phyloP scores from a whole-genome alignment of 1,140 invertebrate species.

The Drosophila ironensis region DNA sequence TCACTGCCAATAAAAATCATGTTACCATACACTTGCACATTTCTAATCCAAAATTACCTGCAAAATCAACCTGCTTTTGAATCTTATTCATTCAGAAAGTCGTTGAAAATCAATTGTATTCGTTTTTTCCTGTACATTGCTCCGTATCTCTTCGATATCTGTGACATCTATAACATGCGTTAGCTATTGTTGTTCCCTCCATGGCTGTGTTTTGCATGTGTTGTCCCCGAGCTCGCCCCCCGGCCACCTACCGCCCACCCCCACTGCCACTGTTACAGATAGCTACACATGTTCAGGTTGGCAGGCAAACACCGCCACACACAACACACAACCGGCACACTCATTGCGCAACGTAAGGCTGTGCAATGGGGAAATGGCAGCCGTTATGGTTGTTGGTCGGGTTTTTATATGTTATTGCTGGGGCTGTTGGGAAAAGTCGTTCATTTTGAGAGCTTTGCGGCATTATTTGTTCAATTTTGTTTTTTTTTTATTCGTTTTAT shows the following conservation, averaged over 20 bases:
- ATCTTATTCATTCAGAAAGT: too few species aligned
- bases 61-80: too few species aligned
- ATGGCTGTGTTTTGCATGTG: conserved; percentile 70
- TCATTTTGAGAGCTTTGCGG: conserved; percentile 54
- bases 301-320: conserved; percentile 40
- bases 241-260: not conserved
- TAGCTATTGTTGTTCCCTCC: conserved; percentile 36
- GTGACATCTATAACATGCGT: conserved; percentile 56
- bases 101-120: too few species aligned
- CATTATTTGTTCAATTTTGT: conserved; percentile 23
- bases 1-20: too few species aligned
- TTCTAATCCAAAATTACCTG: too few species aligned
- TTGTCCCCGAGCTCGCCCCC: conserved; percentile 13
- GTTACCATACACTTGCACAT: too few species aligned
- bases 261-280: conserved; percentile 40
- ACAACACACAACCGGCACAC: conserved; percentile 17
- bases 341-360: conserved; percentile 66
- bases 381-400: conserved; percentile 42
- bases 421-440: conserved; percentile 62
- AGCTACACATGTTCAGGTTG: conserved; percentile 78
- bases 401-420: conserved; percentile 52
- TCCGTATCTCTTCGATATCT: conserved; percentile 46
- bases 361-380: conserved; percentile 52
- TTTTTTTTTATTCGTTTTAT: conserved; percentile 55
- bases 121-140: not conserved